A percentile compares a stretch with the other conserved stretches of the same genome.
phyloP scores from a whole-genome alignment of 2,113 vertebrate species.

The Mastomys coucha region DNA sequence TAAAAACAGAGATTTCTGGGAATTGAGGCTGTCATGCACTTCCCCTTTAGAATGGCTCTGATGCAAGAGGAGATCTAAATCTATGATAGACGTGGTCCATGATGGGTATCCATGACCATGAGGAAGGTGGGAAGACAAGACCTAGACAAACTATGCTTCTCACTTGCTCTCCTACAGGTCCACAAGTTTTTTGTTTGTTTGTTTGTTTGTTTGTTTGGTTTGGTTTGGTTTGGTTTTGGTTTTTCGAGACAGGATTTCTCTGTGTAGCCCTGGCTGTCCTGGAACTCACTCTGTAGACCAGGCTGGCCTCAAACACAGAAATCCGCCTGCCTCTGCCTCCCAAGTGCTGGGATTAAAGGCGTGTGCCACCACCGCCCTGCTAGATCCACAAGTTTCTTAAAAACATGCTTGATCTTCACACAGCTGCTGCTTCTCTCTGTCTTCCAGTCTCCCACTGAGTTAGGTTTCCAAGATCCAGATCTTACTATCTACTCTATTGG shows the following conservation, averaged over 20 bases:
- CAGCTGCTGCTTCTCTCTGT: not conserved
- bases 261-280: no score
- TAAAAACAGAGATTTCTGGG: conserved; percentile 30
- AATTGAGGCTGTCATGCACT: conserved; percentile 18
- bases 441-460: not conserved
- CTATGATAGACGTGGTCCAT: not conserved
- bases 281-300: no score
- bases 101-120: not conserved
- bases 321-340: no score
- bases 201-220: no score
- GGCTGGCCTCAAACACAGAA: no score
- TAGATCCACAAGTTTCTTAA: not conserved
- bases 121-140: not conserved
- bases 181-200: not conserved
- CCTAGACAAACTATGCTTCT: not conserved
- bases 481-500: not conserved
- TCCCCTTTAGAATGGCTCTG: not conserved
- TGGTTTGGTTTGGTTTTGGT: no score
- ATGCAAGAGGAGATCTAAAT: not conserved
- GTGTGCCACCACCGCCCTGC: no score
- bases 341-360: no score
- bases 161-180: not conserved
- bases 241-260: no score
- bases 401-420: not conserved
- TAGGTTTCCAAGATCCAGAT: not conserved